Evolutionary conservation across 2,888 invertebrate genomes (phyloP).

Genomic region (Catotricha subobsoleta): DNA sequence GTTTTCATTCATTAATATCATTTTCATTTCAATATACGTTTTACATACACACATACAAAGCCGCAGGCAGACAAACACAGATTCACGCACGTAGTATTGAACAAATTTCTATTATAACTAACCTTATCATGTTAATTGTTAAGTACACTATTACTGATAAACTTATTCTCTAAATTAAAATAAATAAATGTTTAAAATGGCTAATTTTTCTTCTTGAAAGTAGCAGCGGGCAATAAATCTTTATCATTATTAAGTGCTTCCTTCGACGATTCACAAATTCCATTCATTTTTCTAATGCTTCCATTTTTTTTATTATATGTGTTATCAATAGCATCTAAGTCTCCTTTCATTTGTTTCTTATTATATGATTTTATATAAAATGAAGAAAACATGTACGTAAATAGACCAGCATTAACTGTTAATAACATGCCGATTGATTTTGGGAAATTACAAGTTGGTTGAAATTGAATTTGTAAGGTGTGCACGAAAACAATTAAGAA

Average conservation of each 20-base stretch:
- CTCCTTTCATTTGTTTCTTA: not conserved
- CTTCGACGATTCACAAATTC: not conserved
- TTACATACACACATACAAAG: no score
- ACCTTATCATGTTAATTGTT: no score
- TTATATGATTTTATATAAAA: constrained; percentile 40
- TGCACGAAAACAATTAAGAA: constrained; percentile 59
- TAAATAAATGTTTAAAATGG: not conserved
- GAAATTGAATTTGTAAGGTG: constrained; percentile 43
- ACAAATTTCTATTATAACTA: no score
- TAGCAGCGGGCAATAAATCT: no score
- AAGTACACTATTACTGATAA: no score
- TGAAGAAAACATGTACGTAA: constrained; percentile 59
- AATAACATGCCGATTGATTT: constrained; percentile 48
- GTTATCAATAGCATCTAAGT: not conserved
- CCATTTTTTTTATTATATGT: not conserved
- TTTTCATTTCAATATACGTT: no score
- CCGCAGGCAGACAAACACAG: no score
- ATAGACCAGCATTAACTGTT: constrained; percentile 45
- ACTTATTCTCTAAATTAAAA: no score
- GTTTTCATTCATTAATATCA: no score
- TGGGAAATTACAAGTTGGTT: constrained; percentile 51
- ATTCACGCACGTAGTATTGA: no score
- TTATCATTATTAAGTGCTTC: constrained; percentile 3
- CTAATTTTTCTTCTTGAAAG: constrained; percentile 2
- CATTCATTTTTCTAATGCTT: not conserved